phyloP scores from a whole-genome alignment of 1,140 invertebrate species.

The Sitophilus oryzae region DNA sequence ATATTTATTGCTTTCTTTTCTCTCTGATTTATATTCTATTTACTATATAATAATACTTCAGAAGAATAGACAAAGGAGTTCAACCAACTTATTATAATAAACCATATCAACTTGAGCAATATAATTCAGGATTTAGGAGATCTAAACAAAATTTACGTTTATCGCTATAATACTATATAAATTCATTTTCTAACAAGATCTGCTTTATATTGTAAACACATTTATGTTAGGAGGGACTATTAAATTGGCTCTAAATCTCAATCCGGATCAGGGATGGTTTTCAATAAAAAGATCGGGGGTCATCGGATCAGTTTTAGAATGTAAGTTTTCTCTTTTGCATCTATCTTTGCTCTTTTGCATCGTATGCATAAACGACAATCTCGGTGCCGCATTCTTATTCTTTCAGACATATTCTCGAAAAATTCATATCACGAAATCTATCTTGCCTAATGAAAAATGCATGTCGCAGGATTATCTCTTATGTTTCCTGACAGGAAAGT shows the following conservation, averaged over 20 bases:
- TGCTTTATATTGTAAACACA: conserved; percentile 3
- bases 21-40: no score
- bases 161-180: neutral
- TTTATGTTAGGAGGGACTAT: conserved; percentile 5
- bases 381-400: neutral
- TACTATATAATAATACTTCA: no score
- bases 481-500: neutral
- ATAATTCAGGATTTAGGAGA: neutral
- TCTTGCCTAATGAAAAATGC: conserved; percentile 1
- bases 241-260: conserved; percentile 8
- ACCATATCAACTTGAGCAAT: neutral
- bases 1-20: no score
- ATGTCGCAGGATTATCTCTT: neutral
- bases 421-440: neutral
- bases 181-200: conserved; percentile 3
- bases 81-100: neutral
- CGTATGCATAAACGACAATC: conserved; percentile 9
- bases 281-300: neutral
- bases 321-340: conserved; percentile 2
- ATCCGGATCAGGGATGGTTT: neutral
- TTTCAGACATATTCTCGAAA: conserved; percentile 3
- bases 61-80: no score
- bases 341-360: no score
- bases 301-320: conserved; percentile 1
- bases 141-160: neutral